Percentiles rank a stretch among this genome's conserved stretches.
phyloP scores from a whole-genome alignment of 2,113 vertebrate genomes.

The Morphnarchus princeps region DNA sequence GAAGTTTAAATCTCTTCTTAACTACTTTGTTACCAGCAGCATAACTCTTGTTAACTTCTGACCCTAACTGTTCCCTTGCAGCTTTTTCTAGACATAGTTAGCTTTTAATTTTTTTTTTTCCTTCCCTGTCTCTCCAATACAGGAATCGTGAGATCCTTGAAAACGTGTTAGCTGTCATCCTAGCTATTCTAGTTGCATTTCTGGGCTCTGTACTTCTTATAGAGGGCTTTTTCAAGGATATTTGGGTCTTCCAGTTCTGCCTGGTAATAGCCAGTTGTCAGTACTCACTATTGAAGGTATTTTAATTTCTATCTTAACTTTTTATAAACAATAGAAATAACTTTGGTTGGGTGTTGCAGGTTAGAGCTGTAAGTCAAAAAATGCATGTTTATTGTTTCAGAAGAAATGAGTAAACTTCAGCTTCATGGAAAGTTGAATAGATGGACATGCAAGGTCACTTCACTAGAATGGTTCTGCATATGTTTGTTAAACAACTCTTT shows the following conservation, averaged over 20 bases:
- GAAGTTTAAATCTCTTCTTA: not conserved
- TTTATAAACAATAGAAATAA: not conserved
- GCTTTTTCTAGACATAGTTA: not conserved
- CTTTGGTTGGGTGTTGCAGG: not conserved
- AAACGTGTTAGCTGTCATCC: constrained; percentile 89
- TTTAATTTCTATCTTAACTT: not conserved
- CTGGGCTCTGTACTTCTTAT: constrained; percentile 94
- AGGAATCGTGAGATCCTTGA: constrained; percentile 96
- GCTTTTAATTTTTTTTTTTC: not conserved
- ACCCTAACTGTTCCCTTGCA: not conserved
- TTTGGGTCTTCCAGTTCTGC: constrained; percentile 99
- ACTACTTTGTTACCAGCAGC: not conserved
- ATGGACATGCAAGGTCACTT: not conserved
- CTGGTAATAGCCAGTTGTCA: constrained; percentile 98
- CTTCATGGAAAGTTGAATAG: not conserved
- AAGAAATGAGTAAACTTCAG: not conserved
- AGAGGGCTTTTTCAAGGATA: constrained; percentile 96
- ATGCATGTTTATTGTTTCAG: not conserved
- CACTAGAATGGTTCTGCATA: not conserved
- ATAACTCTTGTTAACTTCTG: not conserved
- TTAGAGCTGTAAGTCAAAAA: not conserved
- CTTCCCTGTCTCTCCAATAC: not conserved
- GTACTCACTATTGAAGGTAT: constrained; percentile 96
- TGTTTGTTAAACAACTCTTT: not conserved
- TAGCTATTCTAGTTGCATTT: constrained; percentile 96